Evolutionary conservation across 2,113 vertebrate genomes (phyloP).

Genomic region (Sinocyclocheilus maitianheensis): DNA sequence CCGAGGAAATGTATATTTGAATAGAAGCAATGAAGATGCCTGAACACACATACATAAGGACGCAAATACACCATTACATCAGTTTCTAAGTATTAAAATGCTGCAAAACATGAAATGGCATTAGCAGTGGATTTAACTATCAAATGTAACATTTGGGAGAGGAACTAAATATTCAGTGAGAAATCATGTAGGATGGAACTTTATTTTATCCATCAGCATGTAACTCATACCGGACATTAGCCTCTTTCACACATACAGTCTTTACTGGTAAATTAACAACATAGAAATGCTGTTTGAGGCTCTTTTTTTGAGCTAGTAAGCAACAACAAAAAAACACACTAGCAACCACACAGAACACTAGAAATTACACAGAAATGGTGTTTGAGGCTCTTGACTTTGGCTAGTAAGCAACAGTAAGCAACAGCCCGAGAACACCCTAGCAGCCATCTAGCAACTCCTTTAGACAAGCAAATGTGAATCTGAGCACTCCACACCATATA

Average conservation of each 20-base stretch:
- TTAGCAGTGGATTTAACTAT: neutral
- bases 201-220: neutral
- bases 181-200: neutral
- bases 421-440: neutral
- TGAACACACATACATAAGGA: neutral
- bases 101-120: neutral
- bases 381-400: neutral
- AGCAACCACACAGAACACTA: too few relatives aligned
- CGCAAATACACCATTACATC: neutral
- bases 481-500: neutral
- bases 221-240: neutral
- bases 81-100: neutral
- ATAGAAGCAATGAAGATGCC: neutral
- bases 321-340: too few relatives aligned
- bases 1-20: neutral
- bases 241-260: too few relatives aligned
- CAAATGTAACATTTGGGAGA: neutral
- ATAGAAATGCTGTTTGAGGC: too few relatives aligned
- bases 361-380: neutral
- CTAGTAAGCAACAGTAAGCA: neutral
- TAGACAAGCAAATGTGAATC: slow-evolving; percentile 21
- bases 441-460: too few relatives aligned
- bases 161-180: neutral
- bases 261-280: too few relatives aligned
- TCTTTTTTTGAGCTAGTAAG: too few relatives aligned